A percentile compares a stretch with the other conserved stretches of the same genome.
Conservation (phyloP, 2,888 invertebrate genomes). For the Hermodice carunculata region DNA sequence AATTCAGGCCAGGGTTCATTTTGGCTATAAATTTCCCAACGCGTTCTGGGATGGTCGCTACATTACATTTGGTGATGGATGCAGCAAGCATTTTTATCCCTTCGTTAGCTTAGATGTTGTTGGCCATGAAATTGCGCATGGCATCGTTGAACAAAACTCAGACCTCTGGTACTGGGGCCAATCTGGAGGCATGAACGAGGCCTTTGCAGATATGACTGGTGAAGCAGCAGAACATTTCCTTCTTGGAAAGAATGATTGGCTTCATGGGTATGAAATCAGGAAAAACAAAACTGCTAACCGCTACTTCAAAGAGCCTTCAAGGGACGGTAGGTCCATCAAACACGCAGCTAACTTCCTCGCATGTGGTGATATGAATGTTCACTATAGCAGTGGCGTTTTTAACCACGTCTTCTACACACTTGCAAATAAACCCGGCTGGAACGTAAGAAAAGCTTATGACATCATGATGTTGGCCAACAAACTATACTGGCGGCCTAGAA, state of each 20-base stretch:
- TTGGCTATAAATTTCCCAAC: conserved; percentile 2
- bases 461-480: conserved; percentile 4
- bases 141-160: conserved; percentile 44
- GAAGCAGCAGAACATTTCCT: conserved; percentile 30
- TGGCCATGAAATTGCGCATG: conserved; percentile 51
- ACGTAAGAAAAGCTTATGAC: conserved; percentile 1
- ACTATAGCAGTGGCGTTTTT: conserved; percentile 10
- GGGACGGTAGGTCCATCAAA: conserved; percentile 5
- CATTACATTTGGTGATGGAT: conserved; percentile 49
- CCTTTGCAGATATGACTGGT: conserved; percentile 49
- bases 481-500: conserved; percentile 13
- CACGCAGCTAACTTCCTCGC: background rate
- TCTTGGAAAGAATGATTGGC: conserved; percentile 29
- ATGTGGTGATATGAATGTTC: conserved; percentile 8
- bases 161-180: conserved; percentile 42
- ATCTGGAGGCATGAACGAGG: conserved; percentile 51
- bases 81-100: conserved; percentile 33
- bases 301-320: background rate
- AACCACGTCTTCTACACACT: conserved; percentile 15
- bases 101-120: conserved; percentile 43
- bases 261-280: conserved; percentile 30
- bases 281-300: conserved; percentile 8
- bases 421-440: conserved; percentile 2
- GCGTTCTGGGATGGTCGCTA: conserved; percentile 37
- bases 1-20: conserved; percentile 11